Evolutionary conservation across 2,888 invertebrate genomes (phyloP), one percentile per base, ranked within the genome.

Genomic region (Nomada lathburiana): DNA sequence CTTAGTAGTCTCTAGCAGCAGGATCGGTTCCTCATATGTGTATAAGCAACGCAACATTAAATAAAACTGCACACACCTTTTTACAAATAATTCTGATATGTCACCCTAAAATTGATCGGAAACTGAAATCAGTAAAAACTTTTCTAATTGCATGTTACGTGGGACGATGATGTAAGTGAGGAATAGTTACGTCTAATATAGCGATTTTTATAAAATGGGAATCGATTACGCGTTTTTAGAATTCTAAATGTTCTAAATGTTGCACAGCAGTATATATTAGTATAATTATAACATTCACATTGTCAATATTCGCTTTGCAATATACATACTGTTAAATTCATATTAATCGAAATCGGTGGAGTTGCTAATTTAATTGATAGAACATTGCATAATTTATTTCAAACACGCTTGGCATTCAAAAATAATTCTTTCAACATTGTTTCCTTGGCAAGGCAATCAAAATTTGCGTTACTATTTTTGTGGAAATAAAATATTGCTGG

Each of bases 101-200:
- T 13, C 20, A 26, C 36, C 47, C 36, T 13, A 23, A 23, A 67
- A 55, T 3, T 36, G 47, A 62, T 52, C 11, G 13, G 20, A 68
- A 47, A 64, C 50, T 52, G 26, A 67, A 50, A 23, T 36, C 11
- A 50, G 13, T 4, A 57, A 50, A 67, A 80, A 76, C 64, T 71
- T 68, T 64, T 23, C 50, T 69, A 82, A 76, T 76, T 82, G 36
- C 67, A 57, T 23, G 82, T 82, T 82, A 80, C 72, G 76, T 76
- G 20, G 59, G 23, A 20, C 36, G 60, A 53, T 82, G 80, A 82
- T 50, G 71, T 72, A 82, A 82, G 29, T 20, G 55, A 62, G 59
- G 62, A 68, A 72, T 20, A 80, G 71, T 76, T 82, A 64, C 75
- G 59, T 68, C 44, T 5, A 79, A 42, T 57, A 20, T 5, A 20